Conservation (phyloP, 2,888 invertebrate genomes). For the Catocala sponsa region DNA sequence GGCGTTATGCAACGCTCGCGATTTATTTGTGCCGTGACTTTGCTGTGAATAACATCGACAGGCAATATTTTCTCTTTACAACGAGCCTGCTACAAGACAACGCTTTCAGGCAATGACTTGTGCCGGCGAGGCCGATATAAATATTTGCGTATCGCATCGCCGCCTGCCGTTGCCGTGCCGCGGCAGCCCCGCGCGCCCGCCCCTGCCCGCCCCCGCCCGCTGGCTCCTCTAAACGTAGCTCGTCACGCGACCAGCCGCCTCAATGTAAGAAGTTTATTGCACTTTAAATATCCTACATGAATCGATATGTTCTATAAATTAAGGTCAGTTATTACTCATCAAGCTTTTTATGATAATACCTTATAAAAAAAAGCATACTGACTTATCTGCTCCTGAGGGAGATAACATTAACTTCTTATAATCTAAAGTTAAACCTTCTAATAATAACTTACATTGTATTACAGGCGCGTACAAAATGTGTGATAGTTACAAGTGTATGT, state of each 20-base stretch:
- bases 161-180: constrained; percentile 52
- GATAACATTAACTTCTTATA: not conserved
- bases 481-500: constrained; percentile 1
- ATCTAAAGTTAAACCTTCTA: not conserved
- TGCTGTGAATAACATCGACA: constrained; percentile 75
- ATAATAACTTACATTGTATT: not conserved
- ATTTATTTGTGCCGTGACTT: constrained; percentile 69
- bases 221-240: constrained; percentile 60
- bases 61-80: constrained; percentile 77
- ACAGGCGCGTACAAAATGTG: not conserved
- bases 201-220: constrained; percentile 53
- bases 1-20: constrained; percentile 55
- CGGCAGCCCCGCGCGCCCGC: constrained; percentile 44
- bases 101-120: constrained; percentile 84
- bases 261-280: constrained; percentile 75
- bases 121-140: constrained; percentile 70
- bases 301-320: constrained; percentile 70
- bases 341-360: not conserved
- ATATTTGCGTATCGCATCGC: constrained; percentile 81
- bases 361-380: constrained; percentile 12
- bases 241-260: constrained; percentile 71
- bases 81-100: constrained; percentile 76
- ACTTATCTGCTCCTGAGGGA: constrained; percentile 15
- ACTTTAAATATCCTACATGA: constrained; percentile 71
- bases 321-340: constrained; percentile 43